Evolutionary conservation across 2,797 vertebrate species (phyloP).

Genomic region (Mormyrops attenuatus): DNA sequence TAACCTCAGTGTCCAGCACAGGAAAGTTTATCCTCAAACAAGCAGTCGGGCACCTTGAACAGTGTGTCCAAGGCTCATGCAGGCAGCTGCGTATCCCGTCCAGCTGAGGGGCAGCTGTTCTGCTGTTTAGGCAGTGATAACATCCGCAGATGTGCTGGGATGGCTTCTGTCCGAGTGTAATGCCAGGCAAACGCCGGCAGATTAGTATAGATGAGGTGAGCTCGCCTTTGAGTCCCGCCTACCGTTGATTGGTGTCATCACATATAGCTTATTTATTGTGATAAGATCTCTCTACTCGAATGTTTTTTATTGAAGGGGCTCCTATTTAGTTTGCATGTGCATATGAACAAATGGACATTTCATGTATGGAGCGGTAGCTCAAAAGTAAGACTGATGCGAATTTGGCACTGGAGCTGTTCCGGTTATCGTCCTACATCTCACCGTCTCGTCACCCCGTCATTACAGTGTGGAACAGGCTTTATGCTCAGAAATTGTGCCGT

Average conservation of each 20-base stretch:
- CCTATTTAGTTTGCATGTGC: neutral
- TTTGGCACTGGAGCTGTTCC: neutral
- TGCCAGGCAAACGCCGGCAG: neutral
- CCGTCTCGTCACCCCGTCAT: neutral
- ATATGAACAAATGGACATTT: neutral
- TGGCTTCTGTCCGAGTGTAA: neutral
- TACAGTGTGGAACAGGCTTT: neutral
- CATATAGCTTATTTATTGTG: neutral
- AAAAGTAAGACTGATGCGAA: neutral
- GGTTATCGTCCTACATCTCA: neutral
- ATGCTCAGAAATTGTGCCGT: neutral
- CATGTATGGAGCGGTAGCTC: neutral
- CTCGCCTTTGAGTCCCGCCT: neutral
- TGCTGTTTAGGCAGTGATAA: neutral
- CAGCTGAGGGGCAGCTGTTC: neutral
- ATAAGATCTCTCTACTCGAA: neutral
- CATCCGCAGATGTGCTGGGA: neutral
- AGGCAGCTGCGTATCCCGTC: neutral
- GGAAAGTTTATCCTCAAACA: neutral
- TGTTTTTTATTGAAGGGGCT: neutral
- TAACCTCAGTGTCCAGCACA: neutral
- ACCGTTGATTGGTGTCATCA: neutral
- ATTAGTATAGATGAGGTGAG: neutral
- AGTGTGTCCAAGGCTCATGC: neutral
- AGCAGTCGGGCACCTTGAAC: neutral